Percentiles rank a stretch among this genome's conserved stretches.
Evolutionary conservation across 2,797 vertebrate species (phyloP).

Genomic region (Myripristis murdjan): DNA sequence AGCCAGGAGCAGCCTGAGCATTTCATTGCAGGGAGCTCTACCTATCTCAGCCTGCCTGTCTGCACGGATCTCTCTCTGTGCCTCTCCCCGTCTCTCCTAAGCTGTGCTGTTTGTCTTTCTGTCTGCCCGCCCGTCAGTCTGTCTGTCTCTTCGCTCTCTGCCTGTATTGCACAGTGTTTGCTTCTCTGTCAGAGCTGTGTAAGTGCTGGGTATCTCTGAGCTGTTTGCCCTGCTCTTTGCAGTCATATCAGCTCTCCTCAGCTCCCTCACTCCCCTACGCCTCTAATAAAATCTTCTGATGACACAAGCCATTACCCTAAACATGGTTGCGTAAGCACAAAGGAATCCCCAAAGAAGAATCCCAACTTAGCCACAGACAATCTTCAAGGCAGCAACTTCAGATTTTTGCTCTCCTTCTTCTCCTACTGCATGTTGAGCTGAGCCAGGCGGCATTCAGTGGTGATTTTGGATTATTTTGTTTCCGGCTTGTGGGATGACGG

Average conservation of each 20-base stretch:
- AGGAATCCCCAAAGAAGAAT: constrained; percentile 67
- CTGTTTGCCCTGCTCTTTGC: background rate
- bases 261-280: constrained; percentile 40
- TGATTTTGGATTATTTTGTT: constrained; percentile 44
- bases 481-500: constrained; percentile 34
- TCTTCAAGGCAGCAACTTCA: constrained; percentile 35
- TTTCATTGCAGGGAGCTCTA: constrained; percentile 38
- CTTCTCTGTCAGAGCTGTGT: constrained; percentile 22
- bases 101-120: constrained; percentile 9
- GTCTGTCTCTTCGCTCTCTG: constrained; percentile 58
- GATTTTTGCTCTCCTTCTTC: constrained; percentile 33
- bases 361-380: constrained; percentile 51
- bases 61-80: constrained; percentile 40
- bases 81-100: constrained; percentile 29
- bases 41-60: constrained; percentile 44
- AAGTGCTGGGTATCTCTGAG: constrained; percentile 20
- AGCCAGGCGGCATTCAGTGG: constrained; percentile 27
- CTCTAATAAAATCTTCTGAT: constrained; percentile 49
- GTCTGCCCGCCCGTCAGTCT: constrained; percentile 36
- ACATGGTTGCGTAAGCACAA: constrained; percentile 48
- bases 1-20: constrained; percentile 37
- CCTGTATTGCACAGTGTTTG: constrained; percentile 24
- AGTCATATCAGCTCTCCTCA: constrained; percentile 34
- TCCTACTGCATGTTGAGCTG: constrained; percentile 28
- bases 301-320: constrained; percentile 52